Conservation (phyloP, 2,888 invertebrate genomes). For the Acleris literana region DNA sequence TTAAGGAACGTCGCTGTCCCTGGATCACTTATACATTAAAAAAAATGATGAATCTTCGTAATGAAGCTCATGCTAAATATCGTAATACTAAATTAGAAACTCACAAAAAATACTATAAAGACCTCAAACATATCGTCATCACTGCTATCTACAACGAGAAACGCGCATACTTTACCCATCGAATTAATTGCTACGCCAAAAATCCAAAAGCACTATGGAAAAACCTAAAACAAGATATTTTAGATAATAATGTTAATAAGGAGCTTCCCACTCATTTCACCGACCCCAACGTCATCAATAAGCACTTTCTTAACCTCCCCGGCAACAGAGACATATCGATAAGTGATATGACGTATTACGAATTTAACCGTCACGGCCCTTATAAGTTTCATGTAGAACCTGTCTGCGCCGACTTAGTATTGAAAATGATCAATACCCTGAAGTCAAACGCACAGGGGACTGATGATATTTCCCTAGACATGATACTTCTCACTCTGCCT, state of each 20-base stretch:
- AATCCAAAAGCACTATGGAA: neutral
- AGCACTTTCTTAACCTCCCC: neutral
- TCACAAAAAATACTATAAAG: neutral
- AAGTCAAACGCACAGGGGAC: no score
- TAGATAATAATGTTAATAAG: neutral
- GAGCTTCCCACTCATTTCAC: neutral
- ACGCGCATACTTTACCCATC: constrained; percentile 1
- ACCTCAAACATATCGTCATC: neutral
- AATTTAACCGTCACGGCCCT: no score
- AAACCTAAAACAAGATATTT: constrained; percentile 1
- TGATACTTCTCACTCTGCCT: no score
- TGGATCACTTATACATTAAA: neutral
- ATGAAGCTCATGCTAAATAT: neutral
- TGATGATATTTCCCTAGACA: no score
- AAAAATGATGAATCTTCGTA: neutral
- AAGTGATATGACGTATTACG: neutral
- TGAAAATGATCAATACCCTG: no score
- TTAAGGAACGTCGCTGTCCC: neutral
- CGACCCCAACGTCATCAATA: neutral
- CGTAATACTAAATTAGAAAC: neutral
- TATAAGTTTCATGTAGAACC: no score
- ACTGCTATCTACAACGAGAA: neutral
- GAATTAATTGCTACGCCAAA: neutral
- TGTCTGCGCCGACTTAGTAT: no score
- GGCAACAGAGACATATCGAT: neutral